phyloP scores from a whole-genome alignment of 2,888 invertebrate species.

The Hemicrepidius hirtus region DNA sequence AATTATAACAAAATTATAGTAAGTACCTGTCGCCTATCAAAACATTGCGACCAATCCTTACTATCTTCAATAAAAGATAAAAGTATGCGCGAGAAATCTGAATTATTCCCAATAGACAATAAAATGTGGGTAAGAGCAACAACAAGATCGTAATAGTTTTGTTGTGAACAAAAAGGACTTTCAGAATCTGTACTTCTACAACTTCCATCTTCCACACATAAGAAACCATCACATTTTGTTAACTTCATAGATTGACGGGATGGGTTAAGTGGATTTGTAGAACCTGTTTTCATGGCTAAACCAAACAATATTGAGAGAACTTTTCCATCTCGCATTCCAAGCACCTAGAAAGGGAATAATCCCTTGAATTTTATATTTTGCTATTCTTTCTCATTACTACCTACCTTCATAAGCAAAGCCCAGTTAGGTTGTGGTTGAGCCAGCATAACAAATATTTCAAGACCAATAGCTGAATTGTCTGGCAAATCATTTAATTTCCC shows the following conservation, averaged over 20 bases:
- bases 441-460: conserved; percentile 82
- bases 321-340: conserved; percentile 83
- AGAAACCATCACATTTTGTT: conserved; percentile 77
- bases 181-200: conserved; percentile 65
- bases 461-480: conserved; percentile 77
- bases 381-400: too few species aligned
- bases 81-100: conserved; percentile 79
- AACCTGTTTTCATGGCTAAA: conserved; percentile 73
- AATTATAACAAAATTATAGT: too few species aligned
- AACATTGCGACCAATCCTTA: conserved; percentile 80
- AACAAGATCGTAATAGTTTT: conserved; percentile 75
- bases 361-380: too few species aligned
- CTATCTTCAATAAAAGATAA: conserved; percentile 77
- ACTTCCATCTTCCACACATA: conserved; percentile 81
- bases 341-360: conserved; percentile 77
- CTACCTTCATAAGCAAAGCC: conserved; percentile 83
- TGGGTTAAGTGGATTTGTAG: conserved; percentile 62
- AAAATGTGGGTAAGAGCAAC: conserved; percentile 80
- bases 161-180: conserved; percentile 53
- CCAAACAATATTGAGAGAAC: conserved; percentile 77
- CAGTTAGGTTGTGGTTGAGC: conserved; percentile 88
- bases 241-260: background rate
- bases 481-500: conserved; percentile 74
- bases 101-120: conserved; percentile 77
- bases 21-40: conserved; percentile 86